Conservation (phyloP, 2,888 invertebrate species). For the Punctoribates punctum region DNA sequence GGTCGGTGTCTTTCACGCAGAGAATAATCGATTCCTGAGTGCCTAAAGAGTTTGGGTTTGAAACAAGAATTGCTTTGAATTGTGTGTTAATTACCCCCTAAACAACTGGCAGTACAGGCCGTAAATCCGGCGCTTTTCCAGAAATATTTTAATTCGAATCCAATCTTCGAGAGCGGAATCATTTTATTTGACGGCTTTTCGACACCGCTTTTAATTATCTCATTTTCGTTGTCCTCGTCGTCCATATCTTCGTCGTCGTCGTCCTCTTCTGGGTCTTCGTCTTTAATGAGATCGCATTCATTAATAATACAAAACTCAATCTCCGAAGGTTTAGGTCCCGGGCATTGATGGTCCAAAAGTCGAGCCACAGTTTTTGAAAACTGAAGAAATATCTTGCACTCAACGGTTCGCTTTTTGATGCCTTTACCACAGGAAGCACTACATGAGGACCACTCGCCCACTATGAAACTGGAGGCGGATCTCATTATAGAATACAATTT, state of each 20-base stretch:
- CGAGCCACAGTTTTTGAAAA: constrained; percentile 83
- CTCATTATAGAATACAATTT: background rate
- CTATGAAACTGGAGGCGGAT: constrained; percentile 68
- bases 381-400: constrained; percentile 89
- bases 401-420: constrained; percentile 75
- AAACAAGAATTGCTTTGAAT: constrained; percentile 41
- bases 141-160: constrained; percentile 67
- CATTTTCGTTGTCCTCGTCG: constrained; percentile 25
- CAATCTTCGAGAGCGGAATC: constrained; percentile 25
- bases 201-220: constrained; percentile 18
- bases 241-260: constrained; percentile 34
- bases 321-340: constrained; percentile 57
- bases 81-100: constrained; percentile 62
- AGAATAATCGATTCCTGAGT: constrained; percentile 78
- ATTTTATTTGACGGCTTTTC: constrained; percentile 18
- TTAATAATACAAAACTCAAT: constrained; percentile 17
- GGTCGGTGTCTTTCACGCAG: constrained; percentile 80
- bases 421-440: constrained; percentile 89
- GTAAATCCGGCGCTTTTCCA: constrained; percentile 87
- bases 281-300: constrained; percentile 17
- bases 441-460: constrained; percentile 89
- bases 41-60: constrained; percentile 52
- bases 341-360: constrained; percentile 80
- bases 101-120: constrained; percentile 88
- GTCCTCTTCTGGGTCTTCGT: constrained; percentile 19